Base-by-base conservation (phyloP, 1,140 invertebrate genomes). In the Pseudomyrmex gracilis region DNA sequence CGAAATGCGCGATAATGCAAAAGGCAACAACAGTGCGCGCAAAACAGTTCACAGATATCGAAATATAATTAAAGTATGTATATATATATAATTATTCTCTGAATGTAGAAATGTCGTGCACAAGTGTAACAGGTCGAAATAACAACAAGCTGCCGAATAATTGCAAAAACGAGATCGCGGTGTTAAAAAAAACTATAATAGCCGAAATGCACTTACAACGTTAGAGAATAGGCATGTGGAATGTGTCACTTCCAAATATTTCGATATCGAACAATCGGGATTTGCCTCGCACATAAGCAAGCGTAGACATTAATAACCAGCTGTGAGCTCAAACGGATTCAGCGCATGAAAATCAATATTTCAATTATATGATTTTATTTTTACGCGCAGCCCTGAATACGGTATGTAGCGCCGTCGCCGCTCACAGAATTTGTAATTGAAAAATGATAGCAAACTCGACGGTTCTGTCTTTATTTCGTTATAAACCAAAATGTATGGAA, bases 301-400 rank as follows among this genome's bases (percentile, higher is more conserved):
- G 53, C 66, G 20, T 80, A 80, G 53, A 49, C 66, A 80, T 80
- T 80, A 80, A 80, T 80, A 80, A 80, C 51, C 20, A 43, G 51
- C 58, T 71, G 76, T 71, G 76, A 78, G 53, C 66, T 70, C 51
- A 22, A 4, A 34, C 76, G 64, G 12, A 70, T 51, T 78, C 53
- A 57, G 76, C 34, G 34, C 76, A 53, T 49, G 53, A 45, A 80
- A 80, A 80, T 80, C 76, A 71, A 80, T 80, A 80, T 80, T 80
- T 80, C 76, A 80, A 80, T 80, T 80, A 80, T 78, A 70, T 15
- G 60, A 60, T 80, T 80, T 80, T 80, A 80, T 70, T 80, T 34
- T 76, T 76, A 76, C 76, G 57, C 53, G 76, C 71, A 71, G 64
- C 43, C 66, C 53, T 49, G 66, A 71, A 80, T 70, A 70, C 55